These are phyloP conservation scores for Heteromurus nitidus DNA, from an alignment of 2,888 invertebrate species.

Conservation along the genomic window DNA sequence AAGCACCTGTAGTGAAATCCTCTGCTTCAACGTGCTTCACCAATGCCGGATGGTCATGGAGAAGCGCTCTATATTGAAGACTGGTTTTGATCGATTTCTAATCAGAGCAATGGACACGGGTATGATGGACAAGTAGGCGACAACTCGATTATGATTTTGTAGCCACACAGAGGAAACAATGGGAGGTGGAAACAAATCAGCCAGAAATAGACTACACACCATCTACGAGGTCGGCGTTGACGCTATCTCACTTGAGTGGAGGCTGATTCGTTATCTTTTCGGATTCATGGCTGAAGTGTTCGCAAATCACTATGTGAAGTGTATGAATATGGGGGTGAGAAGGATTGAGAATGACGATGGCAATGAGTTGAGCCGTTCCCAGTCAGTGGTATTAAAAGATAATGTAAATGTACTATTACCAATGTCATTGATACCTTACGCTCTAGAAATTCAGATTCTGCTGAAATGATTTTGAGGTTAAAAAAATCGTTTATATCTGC, in stretches of 20 bases:
- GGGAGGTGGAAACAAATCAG: constrained; percentile 56
- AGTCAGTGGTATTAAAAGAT: not conserved
- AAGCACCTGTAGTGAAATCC: constrained; percentile 61
- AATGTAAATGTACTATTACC: not conserved
- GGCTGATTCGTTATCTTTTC: too few relatives aligned
- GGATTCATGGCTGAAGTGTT: too few relatives aligned
- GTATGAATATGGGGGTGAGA: too few relatives aligned
- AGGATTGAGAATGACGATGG: not conserved
- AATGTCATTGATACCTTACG: not conserved
- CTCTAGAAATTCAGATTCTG: not conserved
- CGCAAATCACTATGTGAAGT: too few relatives aligned
- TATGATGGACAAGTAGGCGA: constrained; percentile 48
- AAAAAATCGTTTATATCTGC: too few relatives aligned
- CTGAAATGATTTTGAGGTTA: not conserved
- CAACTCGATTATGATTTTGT: constrained; percentile 54
- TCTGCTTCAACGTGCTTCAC: constrained; percentile 62
- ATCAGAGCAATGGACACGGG: constrained; percentile 52
- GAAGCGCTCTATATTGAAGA: constrained; percentile 47
- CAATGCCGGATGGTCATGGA: constrained; percentile 66
- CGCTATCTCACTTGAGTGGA: constrained; percentile 49
- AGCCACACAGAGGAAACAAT: constrained; percentile 37
- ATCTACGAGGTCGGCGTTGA: constrained; percentile 27
- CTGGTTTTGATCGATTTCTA: constrained; percentile 45
- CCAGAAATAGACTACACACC: constrained; percentile 27
- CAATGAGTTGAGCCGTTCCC: not conserved